Evolutionary conservation across 1,140 invertebrate genomes (phyloP), one percentile per base, ranked within the genome.

Genomic region (Platorchestia sp.): DNA sequence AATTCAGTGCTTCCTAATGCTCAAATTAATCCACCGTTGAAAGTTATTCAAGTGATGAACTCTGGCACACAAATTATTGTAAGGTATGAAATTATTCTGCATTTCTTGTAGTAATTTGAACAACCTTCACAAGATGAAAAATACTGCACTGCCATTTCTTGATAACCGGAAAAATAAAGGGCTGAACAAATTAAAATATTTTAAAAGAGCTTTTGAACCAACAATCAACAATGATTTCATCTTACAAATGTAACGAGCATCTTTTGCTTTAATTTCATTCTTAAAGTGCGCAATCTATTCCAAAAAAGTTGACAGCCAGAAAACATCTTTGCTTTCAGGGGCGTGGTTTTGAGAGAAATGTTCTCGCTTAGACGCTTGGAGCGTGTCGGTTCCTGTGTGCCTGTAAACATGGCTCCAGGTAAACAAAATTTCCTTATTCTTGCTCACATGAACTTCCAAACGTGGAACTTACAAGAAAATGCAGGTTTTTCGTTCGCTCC

Each of bases 401-500:
- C 87, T 43, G 87, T 89, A 89, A 89, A 89, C 87, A 89, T 42
- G 41, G 87, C 41, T 41, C n/a, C 10, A 44, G 44, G 91, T 47
- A 93, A 45, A 93, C 91, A 93, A 93, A 93, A 93, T 93, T 45
- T 44, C 45, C 45, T 47, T 10, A 93, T 93, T 45, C 91, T 93
- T 40, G 91, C 91, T n/a, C 91, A 19, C 91, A 47, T 93, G 91
- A 47, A 93, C 91, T 93, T 93, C 91, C 45, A 45, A 45, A 45
- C 91, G 36, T 45, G 43, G 36, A 93, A 47, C 91, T 93, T 93
- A 93, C 44, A 44, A 45, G 91, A 93, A 93, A 93, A 93, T 45
- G 43, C 7, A 75, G 59, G 14, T 75, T 75, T 75, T 75, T 75
- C 27, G 59, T 75, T 75, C 59, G 59, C 14, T 36, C 7, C 59